Base-by-base conservation (phyloP, 2,888 invertebrate genomes). In the Ariolimax columbianus region DNA sequence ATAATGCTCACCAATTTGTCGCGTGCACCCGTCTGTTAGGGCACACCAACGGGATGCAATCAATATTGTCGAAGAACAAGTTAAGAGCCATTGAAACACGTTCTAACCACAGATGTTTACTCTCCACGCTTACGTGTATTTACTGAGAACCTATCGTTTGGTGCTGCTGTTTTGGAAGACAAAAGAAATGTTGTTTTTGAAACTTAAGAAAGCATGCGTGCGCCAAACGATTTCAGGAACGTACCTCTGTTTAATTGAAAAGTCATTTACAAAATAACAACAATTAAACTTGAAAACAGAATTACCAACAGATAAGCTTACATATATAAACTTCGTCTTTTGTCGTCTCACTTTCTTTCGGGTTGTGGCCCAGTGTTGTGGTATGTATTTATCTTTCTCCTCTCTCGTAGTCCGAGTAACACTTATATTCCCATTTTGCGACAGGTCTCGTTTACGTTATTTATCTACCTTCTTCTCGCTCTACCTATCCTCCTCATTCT, bases 1-100 rank as follows among this genome's bases (percentile, higher is more conserved):
- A 63, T 79, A 66, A 79, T 68, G 79, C 68, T 66, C 66, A 79
- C 79, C 79, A 79, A 79, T 79, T 79, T 79, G 79, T 68, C 43
- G 68, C 79, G 66, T 30, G 79, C 79, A 63, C 30, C 30, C 23
- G 79, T 66, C 68, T 68, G 66, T 79, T 79, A 79, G 66, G 68
- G 47, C 66, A 40, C 79, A 43, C 63, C 30, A 68, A 68, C 79
- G 68, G 79, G 63, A 79, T 30, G 79, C 66, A 79, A 79, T 79
- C 79, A 79, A 79, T 79, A 79, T 30, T 79, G 30, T 11, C 63
- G 79, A 79, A 63, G 78, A 63, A 66, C 68, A 66, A 63, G 7
- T 79, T 79, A 79, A 30, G 68, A 68, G 68, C 68, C 66, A n/a
- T 19, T 17, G 43, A 79, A 79, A 79, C 47, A 68, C 43, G 14